Evolutionary conservation across 2,888 invertebrate species (phyloP).

Genomic region (Chrysolina americana): DNA sequence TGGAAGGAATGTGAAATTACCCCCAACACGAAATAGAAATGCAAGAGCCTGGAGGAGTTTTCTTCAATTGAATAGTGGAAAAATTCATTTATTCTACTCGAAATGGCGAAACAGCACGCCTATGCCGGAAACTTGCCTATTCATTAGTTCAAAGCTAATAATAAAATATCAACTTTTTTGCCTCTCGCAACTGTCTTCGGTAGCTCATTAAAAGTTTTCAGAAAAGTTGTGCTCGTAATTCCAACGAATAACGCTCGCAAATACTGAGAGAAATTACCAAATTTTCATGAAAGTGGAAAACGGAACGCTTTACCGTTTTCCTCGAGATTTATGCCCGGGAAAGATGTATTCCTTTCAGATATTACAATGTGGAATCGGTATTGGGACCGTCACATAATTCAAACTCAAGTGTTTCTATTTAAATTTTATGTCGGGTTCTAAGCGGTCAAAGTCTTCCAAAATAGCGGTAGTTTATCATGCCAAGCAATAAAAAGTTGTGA

Average conservation of each 20-base stretch:
- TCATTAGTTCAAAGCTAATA: constrained; percentile 46
- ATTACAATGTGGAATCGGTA: constrained; percentile 42
- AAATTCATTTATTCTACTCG: neutral
- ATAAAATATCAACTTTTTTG: constrained; percentile 48
- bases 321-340: constrained; percentile 36
- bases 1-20: too few species aligned
- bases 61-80: too few species aligned
- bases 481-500: constrained; percentile 27
- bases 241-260: constrained; percentile 43
- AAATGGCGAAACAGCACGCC: constrained; percentile 1
- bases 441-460: constrained; percentile 30
- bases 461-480: constrained; percentile 33
- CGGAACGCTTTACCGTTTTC: constrained; percentile 34
- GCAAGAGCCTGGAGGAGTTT: too few species aligned
- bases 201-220: constrained; percentile 51
- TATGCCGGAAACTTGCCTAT: constrained; percentile 35
- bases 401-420: constrained; percentile 45
- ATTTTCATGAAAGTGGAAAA: constrained; percentile 40
- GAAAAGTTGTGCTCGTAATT: constrained; percentile 43
- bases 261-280: constrained; percentile 42
- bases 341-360: constrained; percentile 45
- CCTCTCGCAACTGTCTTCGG: constrained; percentile 42
- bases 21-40: too few species aligned
- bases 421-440: constrained; percentile 43
- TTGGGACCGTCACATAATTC: constrained; percentile 47